These are phyloP conservation scores for Akabosia matsudoensis DNA, from an alignment of 1,140 invertebrate species.

Conservation along the genomic window DNA sequence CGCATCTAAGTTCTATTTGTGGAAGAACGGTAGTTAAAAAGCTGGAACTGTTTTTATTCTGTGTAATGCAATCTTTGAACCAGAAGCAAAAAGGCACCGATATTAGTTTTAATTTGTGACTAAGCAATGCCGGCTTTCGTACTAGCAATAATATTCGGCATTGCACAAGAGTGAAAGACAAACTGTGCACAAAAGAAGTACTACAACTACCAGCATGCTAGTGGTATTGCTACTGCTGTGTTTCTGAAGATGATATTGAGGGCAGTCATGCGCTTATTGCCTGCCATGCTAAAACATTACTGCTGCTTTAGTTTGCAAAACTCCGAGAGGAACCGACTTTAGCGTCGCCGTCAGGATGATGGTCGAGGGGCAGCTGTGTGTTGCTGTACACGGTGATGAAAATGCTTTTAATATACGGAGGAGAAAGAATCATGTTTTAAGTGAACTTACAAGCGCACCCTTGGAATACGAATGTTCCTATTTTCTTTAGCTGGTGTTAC, in stretches of 20 bases:
- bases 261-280: conserved; percentile 16
- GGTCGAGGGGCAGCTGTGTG: no score
- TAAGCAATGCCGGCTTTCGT: neutral
- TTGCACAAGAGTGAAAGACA: neutral
- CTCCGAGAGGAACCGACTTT: conserved; percentile 3
- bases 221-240: neutral
- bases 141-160: neutral
- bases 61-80: no score
- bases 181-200: neutral
- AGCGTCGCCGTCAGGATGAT: neutral
- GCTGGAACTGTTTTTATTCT: no score
- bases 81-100: no score
- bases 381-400: neutral
- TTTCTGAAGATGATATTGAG: conserved; percentile 21
- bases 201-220: no score
- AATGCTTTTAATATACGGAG: no score
- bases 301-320: conserved; percentile 18
- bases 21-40: no score
- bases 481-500: neutral
- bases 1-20: no score
- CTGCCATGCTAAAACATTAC: neutral
- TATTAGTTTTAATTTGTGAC: neutral
- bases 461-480: no score
- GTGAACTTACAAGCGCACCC: no score
- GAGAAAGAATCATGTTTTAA: no score